These are phyloP conservation scores for Sebastes fasciatus DNA, from an alignment of 2,113 vertebrate genomes.

Conservation along the genomic window DNA sequence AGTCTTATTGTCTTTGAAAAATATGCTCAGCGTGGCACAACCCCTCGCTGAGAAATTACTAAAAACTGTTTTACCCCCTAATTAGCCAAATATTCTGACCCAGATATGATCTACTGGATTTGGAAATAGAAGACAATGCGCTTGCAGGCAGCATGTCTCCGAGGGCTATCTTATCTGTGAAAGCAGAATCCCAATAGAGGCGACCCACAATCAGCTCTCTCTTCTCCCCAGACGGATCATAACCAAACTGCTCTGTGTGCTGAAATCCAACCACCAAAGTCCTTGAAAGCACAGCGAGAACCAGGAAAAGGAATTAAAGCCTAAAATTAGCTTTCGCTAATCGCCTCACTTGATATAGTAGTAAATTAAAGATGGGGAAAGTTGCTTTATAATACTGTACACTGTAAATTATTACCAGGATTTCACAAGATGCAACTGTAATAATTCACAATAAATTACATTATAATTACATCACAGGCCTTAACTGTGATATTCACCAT, in stretches of 20 bases:
- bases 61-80: conserved; percentile 66
- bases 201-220: conserved; percentile 62
- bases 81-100: conserved; percentile 81
- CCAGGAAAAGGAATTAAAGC: conserved; percentile 34
- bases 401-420: too few species aligned
- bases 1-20: conserved; percentile 74
- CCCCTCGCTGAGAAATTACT: conserved; percentile 59
- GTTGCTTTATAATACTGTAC: background rate
- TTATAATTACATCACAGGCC: too few species aligned
- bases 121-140: conserved; percentile 56
- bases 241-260: conserved; percentile 56
- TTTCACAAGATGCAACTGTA: too few species aligned
- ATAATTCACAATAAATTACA: too few species aligned
- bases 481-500: too few species aligned
- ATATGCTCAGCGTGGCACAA: conserved; percentile 56
- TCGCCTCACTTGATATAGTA: conserved; percentile 5
- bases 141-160: conserved; percentile 58
- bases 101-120: conserved; percentile 74
- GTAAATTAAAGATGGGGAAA: conserved; percentile 25
- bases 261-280: conserved; percentile 56
- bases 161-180: conserved; percentile 70
- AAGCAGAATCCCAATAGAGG: conserved; percentile 65
- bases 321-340: conserved; percentile 48
- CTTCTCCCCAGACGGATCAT: conserved; percentile 64
- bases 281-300: conserved; percentile 53